These are phyloP conservation scores for Thymelicus lineola DNA, from an alignment of 2,888 invertebrate genomes.

Conservation along the genomic window DNA sequence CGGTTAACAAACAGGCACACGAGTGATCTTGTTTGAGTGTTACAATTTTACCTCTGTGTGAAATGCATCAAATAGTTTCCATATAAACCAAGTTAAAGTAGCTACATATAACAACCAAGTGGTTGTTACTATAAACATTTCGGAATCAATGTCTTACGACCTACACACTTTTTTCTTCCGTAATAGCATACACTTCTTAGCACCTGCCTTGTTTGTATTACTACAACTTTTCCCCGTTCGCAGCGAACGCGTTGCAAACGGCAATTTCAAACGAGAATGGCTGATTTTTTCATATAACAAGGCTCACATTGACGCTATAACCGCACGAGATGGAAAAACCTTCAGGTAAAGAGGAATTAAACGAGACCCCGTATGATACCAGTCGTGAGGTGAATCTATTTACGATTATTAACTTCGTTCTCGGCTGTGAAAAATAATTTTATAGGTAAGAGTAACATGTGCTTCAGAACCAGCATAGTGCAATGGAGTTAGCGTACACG, in stretches of 20 bases:
- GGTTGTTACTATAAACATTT: constrained; percentile 5
- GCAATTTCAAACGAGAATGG: constrained; percentile 63
- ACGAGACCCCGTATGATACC: constrained; percentile 42
- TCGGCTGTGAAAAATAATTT: constrained; percentile 29
- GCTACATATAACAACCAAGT: neutral
- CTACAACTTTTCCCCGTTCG: constrained; percentile 54
- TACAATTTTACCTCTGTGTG: too few relatives aligned
- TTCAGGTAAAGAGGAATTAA: constrained; percentile 60
- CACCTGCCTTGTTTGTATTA: constrained; percentile 50
- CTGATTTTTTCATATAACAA: constrained; percentile 66
- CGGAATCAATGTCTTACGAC: constrained; percentile 1
- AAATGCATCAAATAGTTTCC: too few relatives aligned
- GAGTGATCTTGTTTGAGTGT: too few relatives aligned
- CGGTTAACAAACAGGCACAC: too few relatives aligned
- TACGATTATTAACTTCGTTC: constrained; percentile 32
- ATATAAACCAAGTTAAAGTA: too few relatives aligned
- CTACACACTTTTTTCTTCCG: constrained; percentile 8
- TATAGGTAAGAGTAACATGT: constrained; percentile 17
- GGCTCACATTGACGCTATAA: constrained; percentile 54
- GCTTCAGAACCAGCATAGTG: constrained; percentile 2
- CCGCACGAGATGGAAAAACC: constrained; percentile 54
- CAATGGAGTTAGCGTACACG: constrained; percentile 1
- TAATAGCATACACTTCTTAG: constrained; percentile 35
- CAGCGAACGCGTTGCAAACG: constrained; percentile 53
- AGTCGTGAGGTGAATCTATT: constrained; percentile 27